phyloP scores from a whole-genome alignment of 2,113 vertebrate species.

The Oenanthe oenanthe region DNA sequence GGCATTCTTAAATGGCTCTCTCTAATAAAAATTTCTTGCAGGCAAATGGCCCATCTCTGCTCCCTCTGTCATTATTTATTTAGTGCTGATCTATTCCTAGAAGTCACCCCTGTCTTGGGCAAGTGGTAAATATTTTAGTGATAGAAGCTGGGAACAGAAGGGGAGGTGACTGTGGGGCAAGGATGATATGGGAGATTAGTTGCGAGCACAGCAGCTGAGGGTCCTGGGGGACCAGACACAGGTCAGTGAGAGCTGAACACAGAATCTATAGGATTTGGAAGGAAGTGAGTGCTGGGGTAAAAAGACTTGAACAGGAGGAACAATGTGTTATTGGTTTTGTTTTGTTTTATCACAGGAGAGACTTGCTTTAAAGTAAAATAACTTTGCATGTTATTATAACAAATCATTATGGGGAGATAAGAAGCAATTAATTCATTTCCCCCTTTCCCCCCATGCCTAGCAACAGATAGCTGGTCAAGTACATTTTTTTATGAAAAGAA shows the following conservation, averaged over 20 bases:
- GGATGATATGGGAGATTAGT: not conserved
- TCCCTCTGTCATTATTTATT: slow-evolving; percentile 45
- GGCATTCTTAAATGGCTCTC: not conserved
- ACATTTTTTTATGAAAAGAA: not conserved
- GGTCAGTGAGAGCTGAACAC: not conserved
- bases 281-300: not conserved
- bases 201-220: not conserved
- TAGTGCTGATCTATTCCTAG: slow-evolving; percentile 36
- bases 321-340: accelerated
- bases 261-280: not conserved
- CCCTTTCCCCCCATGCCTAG: accelerated
- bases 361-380: not conserved
- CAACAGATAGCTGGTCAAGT: not conserved
- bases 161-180: not conserved
- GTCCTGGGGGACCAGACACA: not conserved
- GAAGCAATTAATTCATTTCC: not conserved
- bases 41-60: not conserved
- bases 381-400: not conserved
- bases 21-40: not conserved
- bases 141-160: not conserved
- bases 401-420: not conserved
- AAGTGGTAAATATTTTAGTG: slow-evolving; percentile 35
- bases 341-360: not conserved
- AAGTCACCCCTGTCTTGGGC: not conserved
- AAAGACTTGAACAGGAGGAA: not conserved